Base-by-base conservation (phyloP, 2,888 invertebrate species). In the Ochropleura plecta region DNA sequence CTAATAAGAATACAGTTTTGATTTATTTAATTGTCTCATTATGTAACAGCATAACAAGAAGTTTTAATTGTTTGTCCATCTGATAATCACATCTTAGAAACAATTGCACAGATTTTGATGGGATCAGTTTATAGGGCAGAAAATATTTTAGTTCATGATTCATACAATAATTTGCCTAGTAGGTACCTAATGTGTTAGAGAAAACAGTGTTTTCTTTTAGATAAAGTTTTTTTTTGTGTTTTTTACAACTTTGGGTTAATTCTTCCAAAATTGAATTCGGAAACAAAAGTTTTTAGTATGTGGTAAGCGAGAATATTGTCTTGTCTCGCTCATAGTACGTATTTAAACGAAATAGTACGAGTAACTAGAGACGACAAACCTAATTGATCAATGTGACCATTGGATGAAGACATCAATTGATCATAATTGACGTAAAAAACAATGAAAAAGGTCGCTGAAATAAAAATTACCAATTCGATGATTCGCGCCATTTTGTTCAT, bases 341-440 rank as follows among this genome's bases (percentile, higher is more conserved):
- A 86, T 78, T 81, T 79, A 83, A 76, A 84, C 76, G 49, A 81
- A 73, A 84, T 79, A 85, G 82, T 84, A 85, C 77, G 86, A 88
- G 87, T 86, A 86, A 85, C 86, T 81, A 84, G 79, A 79, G 55
- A 72, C 73, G 81, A 84, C 73, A 73, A n/a, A 62, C 62, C 12
- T 90, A 91, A 94, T 94, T 94, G 92, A 88, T 82, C 89, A 86
- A 76, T 86, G 88, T 89, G 90, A 88, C 89, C 91, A 90, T 79
- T 90, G 91, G 90, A 91, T 91, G 89, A 90, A 90, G 86, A 83
- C 88, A 89, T 86, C 93, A 94, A 94, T 94, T 94, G 94, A 87
- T 82, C 89, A 91, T 92, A 94, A 94, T 94, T 93, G 92, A 88
- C 77, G 88, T 88, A 91, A 90, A 93, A 93, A 88, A 78, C 64